Base-by-base conservation (phyloP, 2,888 invertebrate genomes). In the Apodemia mormo region DNA sequence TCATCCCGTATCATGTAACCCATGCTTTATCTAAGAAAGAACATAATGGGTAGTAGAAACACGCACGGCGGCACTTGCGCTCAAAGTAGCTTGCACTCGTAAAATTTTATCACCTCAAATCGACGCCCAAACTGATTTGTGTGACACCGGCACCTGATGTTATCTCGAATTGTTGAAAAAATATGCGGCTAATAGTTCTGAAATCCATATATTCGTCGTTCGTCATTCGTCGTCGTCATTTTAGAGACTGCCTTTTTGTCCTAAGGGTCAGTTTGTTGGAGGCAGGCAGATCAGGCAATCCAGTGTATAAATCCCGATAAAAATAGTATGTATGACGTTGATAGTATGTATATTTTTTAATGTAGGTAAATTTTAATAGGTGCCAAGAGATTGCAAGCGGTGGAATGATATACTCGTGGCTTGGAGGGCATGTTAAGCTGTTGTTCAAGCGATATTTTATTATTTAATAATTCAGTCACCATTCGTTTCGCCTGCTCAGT, bases 21-120 rank as follows among this genome's bases (percentile, higher is more conserved):
- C 79, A 0, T 69, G 68, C 71, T 66, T 76, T 65, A 64, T 12
- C 37, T 70, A 67, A 73, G 52, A 70, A 71, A 69, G 72, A 74
- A 75, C 73, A 81, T 82, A 81, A 81, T 79, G 76, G 76, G 77
- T 80, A 80, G 79, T 79, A 81, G 77, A 77, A 76, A 76, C 79
- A 75, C 76, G 77, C 74, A 76, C 76, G 76, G 79, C 81, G 75
- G 76, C 75, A 74, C 29, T 61, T 30, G 79, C 73, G 78, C 79
- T 82, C 80, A 83, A 84, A 87, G 87, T 82, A 84, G 85, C 82
- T 81, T 80, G 80, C 80, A 81, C 76, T 88, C 89, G 85, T 91
- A 85, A 90, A 90, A 83, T 88, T 91, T 91, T 90, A 91, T 90
- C 85, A 82, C 84, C 85, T 80, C 82, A 90, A 92, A 92, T 90